phyloP scores from a whole-genome alignment of 2,797 vertebrate species.

The Silurus aristotelis region DNA sequence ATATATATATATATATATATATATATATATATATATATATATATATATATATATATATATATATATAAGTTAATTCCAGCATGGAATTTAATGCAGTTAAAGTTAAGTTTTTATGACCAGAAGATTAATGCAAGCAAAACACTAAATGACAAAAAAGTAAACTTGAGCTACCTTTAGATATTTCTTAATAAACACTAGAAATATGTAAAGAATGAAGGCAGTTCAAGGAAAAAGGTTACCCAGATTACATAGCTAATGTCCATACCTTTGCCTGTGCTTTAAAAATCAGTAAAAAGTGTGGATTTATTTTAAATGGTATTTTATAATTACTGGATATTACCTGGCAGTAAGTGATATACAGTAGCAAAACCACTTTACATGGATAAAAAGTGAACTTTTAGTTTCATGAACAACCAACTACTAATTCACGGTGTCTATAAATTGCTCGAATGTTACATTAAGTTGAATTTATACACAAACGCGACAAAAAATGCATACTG shows the following conservation, averaged over 20 bases:
- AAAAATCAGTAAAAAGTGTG: background rate
- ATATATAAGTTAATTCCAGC: no score
- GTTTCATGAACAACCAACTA: background rate
- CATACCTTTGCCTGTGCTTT: background rate
- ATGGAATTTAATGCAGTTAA: background rate
- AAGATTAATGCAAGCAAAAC: background rate
- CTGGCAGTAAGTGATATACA: constrained; percentile 14
- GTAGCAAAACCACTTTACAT: constrained; percentile 3
- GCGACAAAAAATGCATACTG: background rate
- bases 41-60: no score
- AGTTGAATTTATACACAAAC: background rate
- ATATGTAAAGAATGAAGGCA: background rate
- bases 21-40: no score
- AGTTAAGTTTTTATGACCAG: background rate
- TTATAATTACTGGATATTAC: background rate
- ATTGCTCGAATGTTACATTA: background rate
- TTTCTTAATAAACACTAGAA: background rate
- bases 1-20: no score
- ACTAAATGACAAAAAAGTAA: background rate
- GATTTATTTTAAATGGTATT: background rate
- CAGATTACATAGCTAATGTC: constrained; percentile 16
- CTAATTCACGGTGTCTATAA: background rate
- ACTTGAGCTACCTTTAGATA: background rate
- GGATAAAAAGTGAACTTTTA: background rate
- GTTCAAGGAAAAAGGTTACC: constrained; percentile 2